Base-by-base conservation (phyloP, 2,888 invertebrate species). In the Zele albiditarsus region DNA sequence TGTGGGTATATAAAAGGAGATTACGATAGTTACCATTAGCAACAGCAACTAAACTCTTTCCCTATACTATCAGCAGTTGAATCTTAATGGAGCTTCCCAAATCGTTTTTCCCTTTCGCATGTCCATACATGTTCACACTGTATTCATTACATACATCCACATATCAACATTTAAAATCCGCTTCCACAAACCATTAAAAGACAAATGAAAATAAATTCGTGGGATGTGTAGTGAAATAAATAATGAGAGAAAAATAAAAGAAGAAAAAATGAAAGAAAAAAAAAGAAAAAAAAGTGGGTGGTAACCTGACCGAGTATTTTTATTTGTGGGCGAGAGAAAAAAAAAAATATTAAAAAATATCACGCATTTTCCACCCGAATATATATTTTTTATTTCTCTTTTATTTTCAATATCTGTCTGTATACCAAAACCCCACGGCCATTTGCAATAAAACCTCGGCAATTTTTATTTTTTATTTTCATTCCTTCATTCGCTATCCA, bases 401-500 rank as follows among this genome's bases (percentile, higher is more conserved):
- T 75, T 72, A 72, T 75, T 69, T 75, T 77, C 71, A 66, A 77
- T 49, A 62, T 38, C 23, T 58, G 65, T 42, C 27, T 8, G 14
- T 1, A 58, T 27, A 0, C 42, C 10, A 38, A 38, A 38, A 42
- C 31, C 27, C 69, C 31, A 38, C 53, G 38, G n/a, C 53, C 53
- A 20, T 53, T 53, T 53, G 20, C n/a, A 53, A 53, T 53, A 60
- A 60, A 63, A 63, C 62, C 57, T 57, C 23, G 49, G 71, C 53
- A 20, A 75, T 72, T 75, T 75, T 62, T n/a, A n/a, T 53, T 68
- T 68, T 57, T 53, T 28, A 71, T 60, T 67, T 67, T 20, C 57
- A 68, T 74, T 33, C 65, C 46, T 12, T 8, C 25, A 63, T 74
- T 66, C 5, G 31, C 38, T n/a, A 33, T n/a, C 33, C 33, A 27